Evolutionary conservation across 2,113 vertebrate species (phyloP).

Genomic region (Heterotis niloticus): DNA sequence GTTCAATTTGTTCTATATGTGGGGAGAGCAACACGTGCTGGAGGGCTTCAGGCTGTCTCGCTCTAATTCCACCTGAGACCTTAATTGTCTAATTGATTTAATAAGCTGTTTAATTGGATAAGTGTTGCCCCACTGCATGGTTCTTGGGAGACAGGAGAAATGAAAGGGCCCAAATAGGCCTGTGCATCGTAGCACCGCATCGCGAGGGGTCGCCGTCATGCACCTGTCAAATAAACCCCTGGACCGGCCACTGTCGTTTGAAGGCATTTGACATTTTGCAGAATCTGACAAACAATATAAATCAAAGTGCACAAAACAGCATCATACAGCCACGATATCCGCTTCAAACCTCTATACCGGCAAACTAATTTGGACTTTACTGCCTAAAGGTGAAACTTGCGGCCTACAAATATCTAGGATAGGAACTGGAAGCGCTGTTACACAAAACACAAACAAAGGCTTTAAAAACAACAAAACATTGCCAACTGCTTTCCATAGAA

Average conservation of each 20-base stretch:
- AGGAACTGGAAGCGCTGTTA: background rate
- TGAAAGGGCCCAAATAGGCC: background rate
- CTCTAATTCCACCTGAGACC: slow-evolving; percentile 9
- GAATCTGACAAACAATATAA: background rate
- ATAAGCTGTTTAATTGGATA: slow-evolving; percentile 18
- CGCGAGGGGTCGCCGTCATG: no score
- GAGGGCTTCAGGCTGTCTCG: background rate
- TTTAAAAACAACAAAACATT: background rate
- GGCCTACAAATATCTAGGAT: background rate
- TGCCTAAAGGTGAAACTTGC: background rate
- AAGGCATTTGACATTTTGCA: background rate
- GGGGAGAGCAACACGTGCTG: background rate
- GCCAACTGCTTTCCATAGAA: background rate
- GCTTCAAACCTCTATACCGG: background rate
- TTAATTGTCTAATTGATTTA: slow-evolving; percentile 25
- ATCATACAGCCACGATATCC: background rate
- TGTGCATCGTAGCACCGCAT: no score
- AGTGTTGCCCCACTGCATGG: background rate
- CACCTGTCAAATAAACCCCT: no score
- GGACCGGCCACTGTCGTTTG: background rate
- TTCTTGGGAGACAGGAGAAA: background rate
- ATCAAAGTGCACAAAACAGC: background rate
- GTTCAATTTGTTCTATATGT: background rate
- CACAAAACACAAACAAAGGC: background rate
- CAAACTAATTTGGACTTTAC: background rate